phyloP scores from a whole-genome alignment of 2,113 vertebrate species.

The Mirounga angustirostris region DNA sequence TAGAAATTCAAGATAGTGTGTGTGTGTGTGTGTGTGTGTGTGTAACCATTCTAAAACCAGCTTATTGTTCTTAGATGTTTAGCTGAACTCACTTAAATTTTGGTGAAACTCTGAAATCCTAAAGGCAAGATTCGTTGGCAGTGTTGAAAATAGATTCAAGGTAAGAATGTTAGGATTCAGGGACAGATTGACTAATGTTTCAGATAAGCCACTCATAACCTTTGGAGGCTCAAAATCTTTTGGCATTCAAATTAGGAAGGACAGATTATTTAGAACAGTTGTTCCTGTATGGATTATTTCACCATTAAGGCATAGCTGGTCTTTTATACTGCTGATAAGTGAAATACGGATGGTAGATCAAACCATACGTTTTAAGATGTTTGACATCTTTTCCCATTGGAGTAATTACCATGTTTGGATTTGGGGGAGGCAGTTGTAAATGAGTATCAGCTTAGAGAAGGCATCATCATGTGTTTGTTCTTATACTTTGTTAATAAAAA shows the following conservation, averaged over 20 bases:
- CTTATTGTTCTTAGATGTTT: slow-evolving; percentile 44
- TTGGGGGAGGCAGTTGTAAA: background rate
- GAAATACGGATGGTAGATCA: slow-evolving; percentile 35
- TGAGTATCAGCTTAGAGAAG: background rate
- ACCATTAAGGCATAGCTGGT: background rate
- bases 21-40: background rate
- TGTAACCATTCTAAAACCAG: background rate
- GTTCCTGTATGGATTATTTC: slow-evolving; percentile 19
- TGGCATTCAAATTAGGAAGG: slow-evolving; percentile 25
- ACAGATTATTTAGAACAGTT: slow-evolving; percentile 24
- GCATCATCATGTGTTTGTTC: background rate
- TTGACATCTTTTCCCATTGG: slow-evolving; percentile 31
- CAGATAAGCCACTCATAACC: background rate
- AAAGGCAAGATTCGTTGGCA: background rate
- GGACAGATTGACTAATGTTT: slow-evolving; percentile 13
- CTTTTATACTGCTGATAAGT: slow-evolving; percentile 31
- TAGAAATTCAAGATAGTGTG: background rate
- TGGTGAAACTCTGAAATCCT: slow-evolving; percentile 55
- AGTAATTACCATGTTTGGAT: slow-evolving; percentile 51
- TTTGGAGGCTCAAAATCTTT: slow-evolving; percentile 28
- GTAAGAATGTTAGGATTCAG: background rate
- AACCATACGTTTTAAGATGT: background rate
- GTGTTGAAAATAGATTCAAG: slow-evolving; percentile 34
- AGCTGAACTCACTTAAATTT: slow-evolving; percentile 41
- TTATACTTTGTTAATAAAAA: slow-evolving; percentile 46